Evolutionary conservation across 2,888 invertebrate genomes (phyloP).

Genomic region (Neoaliturus tenellus): DNA sequence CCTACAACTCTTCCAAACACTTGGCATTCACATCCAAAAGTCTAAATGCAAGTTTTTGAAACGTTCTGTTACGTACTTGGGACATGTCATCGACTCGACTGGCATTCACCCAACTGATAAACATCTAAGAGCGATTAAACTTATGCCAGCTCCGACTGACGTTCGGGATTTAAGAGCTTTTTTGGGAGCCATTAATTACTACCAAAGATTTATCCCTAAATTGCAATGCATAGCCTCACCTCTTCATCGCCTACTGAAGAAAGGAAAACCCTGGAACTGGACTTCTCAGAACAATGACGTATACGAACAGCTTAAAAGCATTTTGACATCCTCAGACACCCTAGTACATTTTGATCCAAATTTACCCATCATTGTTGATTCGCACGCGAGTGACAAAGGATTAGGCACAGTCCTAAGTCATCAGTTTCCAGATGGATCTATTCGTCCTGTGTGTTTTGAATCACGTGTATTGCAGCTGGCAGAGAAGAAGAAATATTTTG

Average conservation of each 20-base stretch:
- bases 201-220: background rate
- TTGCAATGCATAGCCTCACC: background rate
- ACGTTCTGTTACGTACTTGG: no score
- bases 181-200: background rate
- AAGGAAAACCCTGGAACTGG: background rate
- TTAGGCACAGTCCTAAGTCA: no score
- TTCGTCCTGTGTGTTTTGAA: no score
- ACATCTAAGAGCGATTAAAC: background rate
- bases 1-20: no score
- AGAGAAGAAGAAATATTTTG: no score
- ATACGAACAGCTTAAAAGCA: background rate
- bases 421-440: no score
- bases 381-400: no score
- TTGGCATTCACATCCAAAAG: no score
- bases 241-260: background rate
- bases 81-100: background rate
- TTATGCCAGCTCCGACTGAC: background rate
- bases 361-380: no score
- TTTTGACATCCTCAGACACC: background rate
- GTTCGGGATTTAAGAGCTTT: background rate
- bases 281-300: background rate
- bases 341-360: slow-evolving; percentile 1
- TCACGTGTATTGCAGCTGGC: no score
- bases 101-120: background rate
- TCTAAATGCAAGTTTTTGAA: no score